A percentile compares a stretch with the other conserved stretches of the same genome.
phyloP scores from a whole-genome alignment of 2,888 invertebrate species.

The Smittia aterrima region DNA sequence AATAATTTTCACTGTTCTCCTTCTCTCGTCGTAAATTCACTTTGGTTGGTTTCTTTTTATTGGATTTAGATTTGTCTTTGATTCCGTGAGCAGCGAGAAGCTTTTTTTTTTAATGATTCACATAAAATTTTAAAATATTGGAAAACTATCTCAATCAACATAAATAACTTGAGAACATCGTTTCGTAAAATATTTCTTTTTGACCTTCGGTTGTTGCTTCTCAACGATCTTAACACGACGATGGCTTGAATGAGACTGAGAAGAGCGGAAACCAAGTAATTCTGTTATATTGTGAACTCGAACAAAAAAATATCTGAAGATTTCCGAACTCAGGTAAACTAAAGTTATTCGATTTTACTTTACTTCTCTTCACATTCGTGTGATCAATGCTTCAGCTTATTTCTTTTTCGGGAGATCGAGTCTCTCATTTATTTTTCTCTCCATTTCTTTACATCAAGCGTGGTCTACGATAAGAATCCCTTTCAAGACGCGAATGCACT shows the following conservation, averaged over 20 bases:
- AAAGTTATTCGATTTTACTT: background rate
- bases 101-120: too few species aligned
- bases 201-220: background rate
- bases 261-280: constrained; percentile 15
- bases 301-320: background rate
- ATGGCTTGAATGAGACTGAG: constrained; percentile 16
- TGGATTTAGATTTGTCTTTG: constrained; percentile 17
- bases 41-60: constrained; percentile 9
- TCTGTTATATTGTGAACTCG: constrained; percentile 3
- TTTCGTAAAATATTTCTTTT: background rate
- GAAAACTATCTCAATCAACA: constrained; percentile 1
- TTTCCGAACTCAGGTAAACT: background rate
- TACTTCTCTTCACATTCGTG: background rate
- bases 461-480: background rate
- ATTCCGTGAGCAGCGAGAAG: background rate
- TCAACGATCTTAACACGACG: constrained; percentile 20
- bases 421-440: too few species aligned
- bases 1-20: background rate
- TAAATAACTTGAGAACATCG: too few species aligned
- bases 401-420: too few species aligned
- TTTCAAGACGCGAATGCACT: constrained; percentile 26
- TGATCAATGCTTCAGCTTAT: background rate
- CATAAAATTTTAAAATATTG: background rate
- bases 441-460: too few species aligned
- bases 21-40: constrained; percentile 10